Evolutionary conservation across 2,797 vertebrate genomes (phyloP), one percentile per base, ranked within the genome.

Genomic region (Linurgus olivaceus): DNA sequence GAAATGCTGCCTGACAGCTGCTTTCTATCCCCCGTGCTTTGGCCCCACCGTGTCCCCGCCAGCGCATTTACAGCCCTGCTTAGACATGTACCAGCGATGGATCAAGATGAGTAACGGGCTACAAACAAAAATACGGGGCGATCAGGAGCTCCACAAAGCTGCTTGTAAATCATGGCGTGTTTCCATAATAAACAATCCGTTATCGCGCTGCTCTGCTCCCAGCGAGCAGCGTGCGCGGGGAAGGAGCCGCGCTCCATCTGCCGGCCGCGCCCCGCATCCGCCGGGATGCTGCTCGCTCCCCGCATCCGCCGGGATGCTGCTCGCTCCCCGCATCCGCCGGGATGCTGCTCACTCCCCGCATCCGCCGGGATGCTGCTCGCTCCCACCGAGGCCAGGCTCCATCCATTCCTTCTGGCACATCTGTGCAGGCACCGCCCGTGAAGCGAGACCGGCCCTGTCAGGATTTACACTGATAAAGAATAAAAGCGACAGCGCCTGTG

Each of bases 1-100:
- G 86, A 95, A 96, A 96, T 81, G 88, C 79, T 6, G 72, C 84
- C 59, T 88, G 96, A 96, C 95, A 96, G 95, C 95, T 96, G 96
- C 86, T 93, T 94, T 96, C 89, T 66, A 35, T 97, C 94, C 95
- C 58, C 63, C 45, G 23, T 89, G 84, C 94, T 91, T 66, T 48
- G 81, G 91, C 94, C 81, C 84, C 82, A 72, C 55, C 74, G 15
- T 1, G 45, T 96, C 92, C 94, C 76, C 1, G 1, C 62, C 20
- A 85, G 65, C 10, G 31, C 74, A 86, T 80, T 89, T 83, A 58
- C 79, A 83, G 91, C 74, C 31, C 1, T 9, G 51, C 57, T 91
- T 13, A 88, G 89, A 85, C 68, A 42, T 33, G 59, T 10, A 95
- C 81, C 91, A 76, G 63, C 4, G 4, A 94, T 25, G 75, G 7